A percentile compares a stretch with the other conserved stretches of the same genome.
These are phyloP conservation scores for Lepilemur septentrionalis DNA, from an alignment of 2,797 vertebrate species.

Conservation along the genomic window DNA sequence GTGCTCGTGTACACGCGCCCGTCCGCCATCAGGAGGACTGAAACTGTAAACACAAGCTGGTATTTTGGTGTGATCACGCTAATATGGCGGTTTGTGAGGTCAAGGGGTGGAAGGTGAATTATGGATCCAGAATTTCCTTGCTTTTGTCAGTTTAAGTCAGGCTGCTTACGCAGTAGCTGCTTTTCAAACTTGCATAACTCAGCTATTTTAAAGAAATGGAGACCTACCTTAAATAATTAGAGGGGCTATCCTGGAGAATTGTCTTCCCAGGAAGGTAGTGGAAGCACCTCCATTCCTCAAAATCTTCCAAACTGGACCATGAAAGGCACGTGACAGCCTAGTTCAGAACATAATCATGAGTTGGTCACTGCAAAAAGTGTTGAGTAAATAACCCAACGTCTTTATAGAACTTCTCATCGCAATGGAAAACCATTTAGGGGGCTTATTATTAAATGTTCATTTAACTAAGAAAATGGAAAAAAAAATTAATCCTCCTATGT, in stretches of 20 bases:
- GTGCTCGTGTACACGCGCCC: conserved; percentile 86
- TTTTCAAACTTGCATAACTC: conserved; percentile 81
- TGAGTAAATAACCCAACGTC: conserved; percentile 1
- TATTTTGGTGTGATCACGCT: conserved; percentile 89
- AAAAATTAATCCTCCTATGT: not conserved
- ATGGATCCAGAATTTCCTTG: conserved; percentile 87
- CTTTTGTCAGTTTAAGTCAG: conserved; percentile 86
- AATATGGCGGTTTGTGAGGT: conserved; percentile 88
- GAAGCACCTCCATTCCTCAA: not conserved
- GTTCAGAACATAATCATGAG: not conserved
- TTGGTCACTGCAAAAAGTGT: not conserved
- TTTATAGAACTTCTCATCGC: not conserved
- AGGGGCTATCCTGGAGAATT: conserved; percentile 39
- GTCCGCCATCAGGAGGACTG: conserved; percentile 86
- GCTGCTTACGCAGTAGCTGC: conserved; percentile 83
- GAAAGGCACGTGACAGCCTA: not conserved
- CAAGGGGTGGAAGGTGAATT: conserved; percentile 86
- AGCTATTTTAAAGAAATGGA: conserved; percentile 77
- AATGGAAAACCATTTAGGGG: conserved; percentile 46
- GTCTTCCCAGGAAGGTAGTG: conserved; percentile 47
- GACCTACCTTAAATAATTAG: conserved; percentile 77
- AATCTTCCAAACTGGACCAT: conserved; percentile 21
- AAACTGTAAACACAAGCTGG: conserved; percentile 90
- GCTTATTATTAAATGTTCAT: conserved; percentile 44
- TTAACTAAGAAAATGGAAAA: not conserved